Percentiles rank a stretch among this genome's conserved stretches.
Evolutionary conservation across 2,888 invertebrate genomes (phyloP).

Genomic region (Lymantria monacha): DNA sequence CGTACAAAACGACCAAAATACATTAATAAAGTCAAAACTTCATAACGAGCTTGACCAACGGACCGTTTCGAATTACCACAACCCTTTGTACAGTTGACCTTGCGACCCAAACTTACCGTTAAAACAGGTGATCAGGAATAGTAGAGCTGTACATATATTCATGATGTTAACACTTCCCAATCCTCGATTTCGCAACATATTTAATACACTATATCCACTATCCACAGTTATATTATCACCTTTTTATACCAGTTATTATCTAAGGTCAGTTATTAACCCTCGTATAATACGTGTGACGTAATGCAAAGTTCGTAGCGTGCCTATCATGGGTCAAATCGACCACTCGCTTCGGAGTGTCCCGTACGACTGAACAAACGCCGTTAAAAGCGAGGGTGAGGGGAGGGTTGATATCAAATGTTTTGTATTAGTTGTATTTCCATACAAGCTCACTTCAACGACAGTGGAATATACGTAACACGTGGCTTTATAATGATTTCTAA

Average conservation of each 20-base stretch:
- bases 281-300: neutral
- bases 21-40: neutral
- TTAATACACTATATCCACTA: constrained; percentile 52
- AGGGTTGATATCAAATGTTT: constrained; percentile 68
- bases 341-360: constrained; percentile 49
- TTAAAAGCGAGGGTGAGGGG: constrained; percentile 48
- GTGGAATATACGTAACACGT: constrained; percentile 11
- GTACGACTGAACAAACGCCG: constrained; percentile 54
- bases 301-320: neutral
- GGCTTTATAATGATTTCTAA: too few species aligned
- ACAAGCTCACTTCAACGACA: constrained; percentile 39
- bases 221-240: constrained; percentile 13
- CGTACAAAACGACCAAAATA: neutral
- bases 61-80: neutral
- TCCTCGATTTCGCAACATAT: constrained; percentile 65
- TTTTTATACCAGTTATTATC: neutral
- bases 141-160: constrained; percentile 59
- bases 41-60: neutral
- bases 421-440: constrained; percentile 59
- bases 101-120: constrained; percentile 61
- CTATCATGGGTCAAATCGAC: constrained; percentile 36
- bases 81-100: constrained; percentile 1
- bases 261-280: neutral
- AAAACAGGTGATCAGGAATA: constrained; percentile 72
- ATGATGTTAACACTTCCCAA: constrained; percentile 54